Evolutionary conservation across 35 echinoderm and acorn worm genomes (phyloP).

Genomic region (Antedon bifida): DNA sequence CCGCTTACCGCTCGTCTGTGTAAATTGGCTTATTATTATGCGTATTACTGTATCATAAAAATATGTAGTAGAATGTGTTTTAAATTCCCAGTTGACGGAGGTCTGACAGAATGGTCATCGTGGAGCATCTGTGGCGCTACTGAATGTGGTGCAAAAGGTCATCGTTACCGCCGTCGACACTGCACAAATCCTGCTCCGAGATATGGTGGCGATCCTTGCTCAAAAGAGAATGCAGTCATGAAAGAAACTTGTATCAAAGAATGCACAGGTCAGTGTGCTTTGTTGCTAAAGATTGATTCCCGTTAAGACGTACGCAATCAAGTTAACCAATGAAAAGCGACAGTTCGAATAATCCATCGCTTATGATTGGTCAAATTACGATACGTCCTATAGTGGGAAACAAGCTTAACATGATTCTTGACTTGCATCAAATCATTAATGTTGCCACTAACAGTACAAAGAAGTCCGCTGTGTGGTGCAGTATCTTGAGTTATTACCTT

Average conservation of each 20-base stretch:
- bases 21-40: background rate
- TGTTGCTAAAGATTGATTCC: too few relatives aligned
- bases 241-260: background rate
- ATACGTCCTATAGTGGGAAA: too few relatives aligned
- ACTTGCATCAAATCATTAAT: too few relatives aligned
- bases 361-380: too few relatives aligned
- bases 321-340: too few relatives aligned
- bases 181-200: constrained; percentile 24
- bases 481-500: too few relatives aligned
- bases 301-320: too few relatives aligned
- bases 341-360: too few relatives aligned
- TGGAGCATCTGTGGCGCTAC: background rate
- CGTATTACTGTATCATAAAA: background rate
- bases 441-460: too few relatives aligned
- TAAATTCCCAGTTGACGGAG: constrained; percentile 13
- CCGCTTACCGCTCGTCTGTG: background rate
- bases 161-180: background rate
- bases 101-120: constrained; percentile 9
- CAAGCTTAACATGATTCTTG: too few relatives aligned
- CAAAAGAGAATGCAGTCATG: background rate
- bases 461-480: too few relatives aligned
- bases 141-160: background rate
- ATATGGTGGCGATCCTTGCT: constrained; percentile 5
- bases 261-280: background rate
- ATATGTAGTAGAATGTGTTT: background rate